Evolutionary conservation across 1,140 invertebrate species (phyloP), one percentile per base, ranked within the genome.

Genomic region (Spodoptera litura): DNA sequence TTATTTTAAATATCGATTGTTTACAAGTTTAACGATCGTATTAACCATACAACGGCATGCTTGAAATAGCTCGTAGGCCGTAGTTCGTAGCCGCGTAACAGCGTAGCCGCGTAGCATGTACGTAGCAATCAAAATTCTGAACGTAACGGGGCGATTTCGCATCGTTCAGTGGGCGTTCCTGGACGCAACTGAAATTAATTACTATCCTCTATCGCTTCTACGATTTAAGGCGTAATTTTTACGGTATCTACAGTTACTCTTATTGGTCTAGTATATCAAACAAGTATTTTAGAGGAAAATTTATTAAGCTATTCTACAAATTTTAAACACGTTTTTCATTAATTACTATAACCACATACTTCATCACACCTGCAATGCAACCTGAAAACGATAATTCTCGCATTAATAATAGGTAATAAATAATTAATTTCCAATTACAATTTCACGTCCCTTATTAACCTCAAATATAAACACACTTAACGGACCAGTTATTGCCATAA

Each of bases 121-220:
- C 71, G 78, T 79, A 81, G 82, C 74, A 82, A 84, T 84, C 83
- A 84, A 80, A 81, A 84, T 84, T 84, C 78, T 78, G 80, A 58
- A 73, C 75, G 74, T 76, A 58, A 77, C 83, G 62, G 58, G 62
- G 76, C 75, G 78, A 84, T 84, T 82, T 84, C 76, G 62, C 78
- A 84, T 84, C 81, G 83, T 51, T 78, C 75, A 74, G 71, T 76
- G 70, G 27, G 68, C 74, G 27, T 51, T 52, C 81, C 56, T 53
- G 73, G 77, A 84, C 78, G 77, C 80, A 79, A 82, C 80, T 62
- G 70, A 81, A 82, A 84, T 84, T 80, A 82, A 84, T 84, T 84
- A 82, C 77, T 78, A 66, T 44, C 72, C 12, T 13, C 5, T 4
- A 51, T 10, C 35, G 15, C 56, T 74, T 38, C 0, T 62, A 53